phyloP scores from a whole-genome alignment of 1,140 invertebrate genomes.

The Bombus difficillimus region DNA sequence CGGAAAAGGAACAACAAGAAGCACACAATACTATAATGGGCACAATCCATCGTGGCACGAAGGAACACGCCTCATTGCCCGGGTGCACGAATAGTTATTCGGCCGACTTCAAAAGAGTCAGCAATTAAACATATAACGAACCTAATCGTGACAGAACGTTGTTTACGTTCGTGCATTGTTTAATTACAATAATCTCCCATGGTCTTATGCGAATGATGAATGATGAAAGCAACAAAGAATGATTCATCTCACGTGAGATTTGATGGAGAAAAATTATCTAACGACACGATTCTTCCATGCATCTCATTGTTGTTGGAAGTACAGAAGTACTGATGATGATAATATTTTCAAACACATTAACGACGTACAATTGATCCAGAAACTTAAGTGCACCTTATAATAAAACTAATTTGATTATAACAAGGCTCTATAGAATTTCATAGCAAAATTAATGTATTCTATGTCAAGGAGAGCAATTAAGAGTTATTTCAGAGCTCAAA shows the following conservation, averaged over 20 bases:
- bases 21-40: slow-evolving; percentile 44
- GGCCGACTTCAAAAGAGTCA: neutral
- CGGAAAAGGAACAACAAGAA: slow-evolving; percentile 49
- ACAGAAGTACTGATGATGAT: too few species aligned
- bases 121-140: slow-evolving; percentile 59
- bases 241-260: slow-evolving; percentile 12
- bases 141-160: slow-evolving; percentile 48
- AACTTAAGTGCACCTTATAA: neutral
- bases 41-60: slow-evolving; percentile 16
- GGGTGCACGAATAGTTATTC: slow-evolving; percentile 1
- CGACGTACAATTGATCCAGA: too few species aligned
- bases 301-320: neutral
- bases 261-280: neutral
- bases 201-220: neutral
- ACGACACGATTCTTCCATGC: neutral
- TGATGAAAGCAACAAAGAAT: neutral
- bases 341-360: too few species aligned
- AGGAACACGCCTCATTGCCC: slow-evolving; percentile 46
- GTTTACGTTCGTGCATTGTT: slow-evolving; percentile 53
- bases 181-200: slow-evolving; percentile 33
- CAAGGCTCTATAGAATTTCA: neutral
- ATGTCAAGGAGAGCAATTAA: neutral
- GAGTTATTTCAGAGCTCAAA: neutral
- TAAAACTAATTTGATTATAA: neutral
- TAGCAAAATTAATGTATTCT: neutral